These are phyloP conservation scores for Sebastolobus altivelis DNA, from an alignment of 2,797 vertebrate genomes.

Conservation along the genomic window DNA sequence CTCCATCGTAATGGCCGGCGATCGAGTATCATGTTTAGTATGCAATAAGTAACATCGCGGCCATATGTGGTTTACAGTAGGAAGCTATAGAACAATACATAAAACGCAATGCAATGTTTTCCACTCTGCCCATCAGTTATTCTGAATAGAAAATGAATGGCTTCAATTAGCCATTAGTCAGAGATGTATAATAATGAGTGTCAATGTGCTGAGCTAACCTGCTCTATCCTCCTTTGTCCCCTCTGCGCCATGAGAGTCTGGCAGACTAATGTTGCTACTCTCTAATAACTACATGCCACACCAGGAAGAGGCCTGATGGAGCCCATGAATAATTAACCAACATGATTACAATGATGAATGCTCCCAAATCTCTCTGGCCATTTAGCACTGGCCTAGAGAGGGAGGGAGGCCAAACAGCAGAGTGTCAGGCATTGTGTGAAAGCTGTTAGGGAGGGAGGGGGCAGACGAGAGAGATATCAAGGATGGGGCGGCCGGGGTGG, in stretches of 20 bases:
- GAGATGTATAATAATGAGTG: slow-evolving; percentile 69
- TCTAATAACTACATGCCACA: slow-evolving; percentile 82
- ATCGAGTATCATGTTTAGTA: slow-evolving; percentile 25
- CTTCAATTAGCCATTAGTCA: slow-evolving; percentile 74
- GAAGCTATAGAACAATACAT: slow-evolving; percentile 32
- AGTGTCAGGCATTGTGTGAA: slow-evolving; percentile 72
- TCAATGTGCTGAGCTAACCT: slow-evolving; percentile 55
- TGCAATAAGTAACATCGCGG: slow-evolving; percentile 34
- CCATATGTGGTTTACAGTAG: slow-evolving; percentile 33
- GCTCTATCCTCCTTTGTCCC: slow-evolving; percentile 71
- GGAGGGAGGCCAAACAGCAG: slow-evolving; percentile 55
- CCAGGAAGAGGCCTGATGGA: slow-evolving; percentile 82
- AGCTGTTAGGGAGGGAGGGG: slow-evolving; percentile 58
- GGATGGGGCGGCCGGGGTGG: slow-evolving; percentile 23
- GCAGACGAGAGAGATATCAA: slow-evolving; percentile 40
- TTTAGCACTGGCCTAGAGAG: slow-evolving; percentile 70
- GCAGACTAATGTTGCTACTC: slow-evolving; percentile 73
- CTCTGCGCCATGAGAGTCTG: slow-evolving; percentile 60
- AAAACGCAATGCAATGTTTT: slow-evolving; percentile 41
- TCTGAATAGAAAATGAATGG: slow-evolving; percentile 72
- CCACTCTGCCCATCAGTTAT: slow-evolving; percentile 44
- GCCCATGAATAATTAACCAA: slow-evolving; percentile 85
- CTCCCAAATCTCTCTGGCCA: slow-evolving; percentile 76
- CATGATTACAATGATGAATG: slow-evolving; percentile 86
- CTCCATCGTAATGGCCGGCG: slow-evolving; percentile 28